A percentile compares a stretch with the other conserved stretches of the same genome.
phyloP scores from a whole-genome alignment of 2,797 vertebrate genomes.

The Melanotaenia maccullochi region DNA sequence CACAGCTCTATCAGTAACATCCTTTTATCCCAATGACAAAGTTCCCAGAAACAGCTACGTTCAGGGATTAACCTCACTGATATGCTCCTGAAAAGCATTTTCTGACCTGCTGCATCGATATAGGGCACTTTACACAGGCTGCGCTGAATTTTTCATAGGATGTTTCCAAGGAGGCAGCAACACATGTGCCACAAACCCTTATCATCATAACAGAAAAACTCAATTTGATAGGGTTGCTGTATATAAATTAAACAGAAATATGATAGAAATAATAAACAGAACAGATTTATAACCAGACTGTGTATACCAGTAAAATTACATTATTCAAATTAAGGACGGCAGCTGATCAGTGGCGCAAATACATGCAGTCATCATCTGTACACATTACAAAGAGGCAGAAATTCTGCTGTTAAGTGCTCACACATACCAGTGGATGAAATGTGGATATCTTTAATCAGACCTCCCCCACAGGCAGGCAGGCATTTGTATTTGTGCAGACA shows the following conservation, averaged over 20 bases:
- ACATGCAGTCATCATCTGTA: not conserved
- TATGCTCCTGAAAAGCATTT: not conserved
- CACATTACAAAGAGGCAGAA: not conserved
- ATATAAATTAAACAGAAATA: not conserved
- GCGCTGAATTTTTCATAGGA: not conserved
- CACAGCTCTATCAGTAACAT: constrained; percentile 14
- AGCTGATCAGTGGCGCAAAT: not conserved
- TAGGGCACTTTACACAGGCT: not conserved
- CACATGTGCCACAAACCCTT: not conserved
- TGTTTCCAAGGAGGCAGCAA: not conserved
- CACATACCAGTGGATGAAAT: constrained; percentile 85
- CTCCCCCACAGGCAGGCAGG: constrained; percentile 87
- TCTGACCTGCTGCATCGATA: not conserved
- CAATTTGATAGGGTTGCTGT: not conserved
- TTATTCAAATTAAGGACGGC: not conserved
- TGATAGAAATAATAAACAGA: not conserved
- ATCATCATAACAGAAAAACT: not conserved
- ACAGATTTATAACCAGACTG: not conserved
- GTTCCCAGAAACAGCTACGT: not conserved
- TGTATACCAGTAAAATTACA: not conserved
- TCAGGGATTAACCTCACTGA: too few relatives aligned
- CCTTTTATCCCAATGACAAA: constrained; percentile 1
- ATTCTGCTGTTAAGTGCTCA: constrained; percentile 17
- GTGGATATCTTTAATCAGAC: constrained; percentile 86
- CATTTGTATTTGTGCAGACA: constrained; percentile 87